Conservation (phyloP, 2,888 invertebrate genomes). For the Disparrhopalites patrizii region DNA sequence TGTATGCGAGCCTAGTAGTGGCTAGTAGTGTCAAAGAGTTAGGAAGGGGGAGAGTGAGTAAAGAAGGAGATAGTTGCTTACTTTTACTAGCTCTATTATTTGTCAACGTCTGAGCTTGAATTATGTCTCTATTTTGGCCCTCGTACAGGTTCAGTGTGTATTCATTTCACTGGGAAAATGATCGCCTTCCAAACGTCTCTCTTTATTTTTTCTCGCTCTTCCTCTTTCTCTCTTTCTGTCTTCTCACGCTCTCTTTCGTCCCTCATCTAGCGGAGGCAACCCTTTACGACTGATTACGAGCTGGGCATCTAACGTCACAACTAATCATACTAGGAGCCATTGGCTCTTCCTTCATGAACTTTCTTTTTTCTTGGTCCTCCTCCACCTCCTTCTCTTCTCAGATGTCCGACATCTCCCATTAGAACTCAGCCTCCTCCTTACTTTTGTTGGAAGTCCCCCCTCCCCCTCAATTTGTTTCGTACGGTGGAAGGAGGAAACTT, state of each 20-base stretch:
- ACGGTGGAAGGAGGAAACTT: too few species aligned
- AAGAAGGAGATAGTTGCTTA: too few species aligned
- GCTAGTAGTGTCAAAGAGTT: too few species aligned
- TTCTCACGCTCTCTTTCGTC: too few species aligned
- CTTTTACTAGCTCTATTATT: slow-evolving; percentile 26
- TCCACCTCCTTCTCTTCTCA: neutral
- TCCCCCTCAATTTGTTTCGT: too few species aligned
- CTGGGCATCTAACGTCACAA: neutral
- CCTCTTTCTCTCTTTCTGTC: neutral
- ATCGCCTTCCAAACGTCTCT: neutral
- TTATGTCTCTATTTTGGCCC: slow-evolving; percentile 33
- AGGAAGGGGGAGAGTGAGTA: neutral
- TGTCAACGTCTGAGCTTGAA: slow-evolving; percentile 33
- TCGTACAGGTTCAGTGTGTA: slow-evolving; percentile 10
- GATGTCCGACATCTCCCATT: too few species aligned
- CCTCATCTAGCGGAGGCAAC: too few species aligned
- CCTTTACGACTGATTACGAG: slow-evolving; percentile 9
- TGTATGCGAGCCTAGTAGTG: too few species aligned
- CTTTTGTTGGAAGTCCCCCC: too few species aligned
- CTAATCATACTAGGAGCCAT: too few species aligned
- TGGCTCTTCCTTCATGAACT: neutral
- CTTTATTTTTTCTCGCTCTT: neutral
- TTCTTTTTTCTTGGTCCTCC: neutral
- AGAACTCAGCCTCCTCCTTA: too few species aligned
- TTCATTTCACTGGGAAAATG: slow-evolving; percentile 7